Conservation (phyloP, 2,113 vertebrate genomes). For the Abramis brama region DNA sequence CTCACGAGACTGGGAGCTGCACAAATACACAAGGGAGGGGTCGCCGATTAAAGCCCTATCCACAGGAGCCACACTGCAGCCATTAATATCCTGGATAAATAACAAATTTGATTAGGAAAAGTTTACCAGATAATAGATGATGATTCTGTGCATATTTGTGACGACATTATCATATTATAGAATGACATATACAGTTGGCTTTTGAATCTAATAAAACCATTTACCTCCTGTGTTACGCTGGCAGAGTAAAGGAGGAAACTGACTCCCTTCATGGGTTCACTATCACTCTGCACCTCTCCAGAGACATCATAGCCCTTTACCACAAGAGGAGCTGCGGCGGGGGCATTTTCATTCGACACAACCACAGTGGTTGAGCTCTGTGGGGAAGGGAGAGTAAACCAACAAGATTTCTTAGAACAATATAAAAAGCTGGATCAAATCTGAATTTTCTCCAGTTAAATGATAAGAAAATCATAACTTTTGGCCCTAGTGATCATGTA, state of each 20-base stretch:
- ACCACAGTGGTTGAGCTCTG: slow-evolving; percentile 85
- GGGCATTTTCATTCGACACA: slow-evolving; percentile 87
- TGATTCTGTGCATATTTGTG: background rate
- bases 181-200: background rate
- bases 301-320: slow-evolving; percentile 95
- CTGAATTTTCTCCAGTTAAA: too few species aligned
- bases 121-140: background rate
- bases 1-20: slow-evolving; percentile 86
- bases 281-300: slow-evolving; percentile 93
- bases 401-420: background rate
- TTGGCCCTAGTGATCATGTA: too few species aligned
- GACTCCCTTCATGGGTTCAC: slow-evolving; percentile 98
- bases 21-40: slow-evolving; percentile 83
- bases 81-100: slow-evolving; percentile 81
- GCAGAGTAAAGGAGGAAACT: slow-evolving; percentile 95
- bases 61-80: slow-evolving; percentile 85
- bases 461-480: too few species aligned
- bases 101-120: background rate
- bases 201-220: background rate
- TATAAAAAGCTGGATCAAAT: background rate
- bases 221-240: slow-evolving; percentile 84
- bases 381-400: slow-evolving; percentile 16
- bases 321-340: slow-evolving; percentile 80
- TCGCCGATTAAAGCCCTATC: slow-evolving; percentile 84
- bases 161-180: background rate